These are phyloP conservation scores for Talpa occidentalis DNA, from an alignment of 2,113 vertebrate genomes.

Conservation along the genomic window DNA sequence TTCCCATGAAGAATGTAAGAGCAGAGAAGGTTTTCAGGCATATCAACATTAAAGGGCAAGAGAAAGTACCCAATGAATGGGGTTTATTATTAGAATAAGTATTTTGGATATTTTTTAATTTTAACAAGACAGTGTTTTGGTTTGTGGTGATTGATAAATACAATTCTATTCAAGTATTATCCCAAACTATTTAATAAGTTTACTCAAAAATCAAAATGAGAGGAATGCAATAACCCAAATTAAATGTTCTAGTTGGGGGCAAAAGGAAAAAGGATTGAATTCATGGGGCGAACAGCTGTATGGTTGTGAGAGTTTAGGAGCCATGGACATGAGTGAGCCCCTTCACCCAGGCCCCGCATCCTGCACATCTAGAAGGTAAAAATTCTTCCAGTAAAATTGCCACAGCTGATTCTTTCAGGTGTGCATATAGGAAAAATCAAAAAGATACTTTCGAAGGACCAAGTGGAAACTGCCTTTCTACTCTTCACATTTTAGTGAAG, in stretches of 20 bases:
- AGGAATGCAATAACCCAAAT: neutral
- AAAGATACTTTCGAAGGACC: constrained; percentile 1
- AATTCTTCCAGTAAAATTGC: neutral
- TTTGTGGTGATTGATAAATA: neutral
- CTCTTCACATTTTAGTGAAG: neutral
- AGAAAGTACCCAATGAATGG: neutral
- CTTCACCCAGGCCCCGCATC: neutral
- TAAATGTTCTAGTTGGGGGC: neutral
- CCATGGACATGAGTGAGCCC: neutral
- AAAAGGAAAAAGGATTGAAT: neutral
- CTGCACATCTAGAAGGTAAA: neutral
- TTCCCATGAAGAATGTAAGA: neutral
- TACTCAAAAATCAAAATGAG: neutral
- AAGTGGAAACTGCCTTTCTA: constrained; percentile 15
- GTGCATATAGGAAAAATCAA: neutral
- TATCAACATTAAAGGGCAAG: neutral
- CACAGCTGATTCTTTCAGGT: constrained; percentile 31
- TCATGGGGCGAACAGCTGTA: accelerated
- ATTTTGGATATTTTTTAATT: neutral
- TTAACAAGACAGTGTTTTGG: neutral
- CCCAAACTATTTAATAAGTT: neutral
- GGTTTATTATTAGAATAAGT: neutral
- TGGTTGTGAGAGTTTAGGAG: neutral
- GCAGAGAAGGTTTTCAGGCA: neutral
- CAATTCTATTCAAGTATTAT: neutral